Evolutionary conservation across 2,113 vertebrate species (phyloP), one percentile per base, ranked within the genome.

Genomic region (Odontophorus gujanensis): DNA sequence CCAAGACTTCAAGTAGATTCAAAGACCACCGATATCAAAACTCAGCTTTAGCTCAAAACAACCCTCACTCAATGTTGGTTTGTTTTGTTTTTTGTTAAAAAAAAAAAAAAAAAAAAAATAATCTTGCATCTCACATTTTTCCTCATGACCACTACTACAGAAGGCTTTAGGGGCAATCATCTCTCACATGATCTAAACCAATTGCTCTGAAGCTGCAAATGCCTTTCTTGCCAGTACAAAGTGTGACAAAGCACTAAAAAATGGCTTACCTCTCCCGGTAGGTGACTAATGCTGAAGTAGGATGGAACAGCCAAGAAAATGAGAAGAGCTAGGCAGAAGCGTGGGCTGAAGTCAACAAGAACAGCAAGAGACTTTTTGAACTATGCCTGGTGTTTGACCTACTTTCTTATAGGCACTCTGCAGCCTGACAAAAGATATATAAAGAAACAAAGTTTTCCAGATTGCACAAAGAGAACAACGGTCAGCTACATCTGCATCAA

Each of bases 331-430:
- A 95, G 57, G 96, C 76, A 93, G 76, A 88, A 93, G 85, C 20
- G 95, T 95, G 80, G 96, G 95, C 76, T 95, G 79, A 67, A 96
- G 92, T 92, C 96, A 95, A 96, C 93, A 96, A 90, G 95, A 96
- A 83, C 90, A 90, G 88, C 79, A 96, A 90, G 91, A 91, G 92
- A 94, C 92, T 94, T 92, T 91, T 72, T 93, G 92, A 96, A 96
- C 96, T 92, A 88, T 83, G 76, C 36, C 43, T 96, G 47, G 77
- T 86, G 80, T 96, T 94, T 92, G 92, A 96, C 96, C 96, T 92
- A 95, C 82, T 95, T 53, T 96, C 90, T 87, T 69, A 51, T 5
- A 86, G 92, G 88, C 38, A 34, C 82, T 40, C 87, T 88, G 82
- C 42, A 88, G 73, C 65, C 47, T 88, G 88, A 96, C 76, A 90